Evolutionary conservation across 2,113 vertebrate species (phyloP).

Genomic region (Antigone vipio): DNA sequence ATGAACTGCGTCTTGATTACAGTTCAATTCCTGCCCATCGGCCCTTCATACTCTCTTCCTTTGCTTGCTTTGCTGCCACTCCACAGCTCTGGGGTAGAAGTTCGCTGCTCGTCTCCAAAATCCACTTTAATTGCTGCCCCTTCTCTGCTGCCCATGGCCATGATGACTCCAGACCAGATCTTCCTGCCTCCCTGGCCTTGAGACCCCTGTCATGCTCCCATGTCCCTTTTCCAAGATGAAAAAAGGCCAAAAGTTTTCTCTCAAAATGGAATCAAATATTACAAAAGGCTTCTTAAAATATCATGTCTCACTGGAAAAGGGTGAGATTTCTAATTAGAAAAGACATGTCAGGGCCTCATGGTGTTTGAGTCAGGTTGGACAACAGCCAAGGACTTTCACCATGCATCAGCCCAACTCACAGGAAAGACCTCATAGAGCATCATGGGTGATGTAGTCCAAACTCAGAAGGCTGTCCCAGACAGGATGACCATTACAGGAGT

Average conservation of each 20-base stretch:
- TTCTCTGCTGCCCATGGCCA: neutral
- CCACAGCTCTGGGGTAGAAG: neutral
- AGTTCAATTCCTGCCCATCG: neutral
- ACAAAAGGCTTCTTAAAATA: constrained; percentile 9
- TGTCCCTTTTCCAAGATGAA: neutral
- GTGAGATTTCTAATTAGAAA: neutral
- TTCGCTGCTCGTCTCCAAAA: neutral
- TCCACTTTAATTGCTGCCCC: neutral
- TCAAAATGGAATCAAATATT: neutral
- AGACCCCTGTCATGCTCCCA: neutral
- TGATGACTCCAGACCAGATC: neutral
- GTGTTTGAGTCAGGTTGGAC: neutral
- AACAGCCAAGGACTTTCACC: constrained; percentile 2
- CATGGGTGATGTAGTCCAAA: neutral
- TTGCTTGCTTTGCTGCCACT: neutral
- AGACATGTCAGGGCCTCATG: neutral
- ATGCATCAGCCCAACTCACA: neutral
- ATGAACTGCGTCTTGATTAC: no score
- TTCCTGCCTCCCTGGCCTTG: neutral
- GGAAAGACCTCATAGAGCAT: neutral
- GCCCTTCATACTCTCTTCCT: neutral
- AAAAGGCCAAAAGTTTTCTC: neutral
- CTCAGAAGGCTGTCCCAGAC: neutral
- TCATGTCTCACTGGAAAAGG: neutral
- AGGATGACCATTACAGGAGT: neutral